These are phyloP conservation scores for Microtus obscurus DNA, from an alignment of 2,797 vertebrate genomes.

Conservation along the genomic window DNA sequence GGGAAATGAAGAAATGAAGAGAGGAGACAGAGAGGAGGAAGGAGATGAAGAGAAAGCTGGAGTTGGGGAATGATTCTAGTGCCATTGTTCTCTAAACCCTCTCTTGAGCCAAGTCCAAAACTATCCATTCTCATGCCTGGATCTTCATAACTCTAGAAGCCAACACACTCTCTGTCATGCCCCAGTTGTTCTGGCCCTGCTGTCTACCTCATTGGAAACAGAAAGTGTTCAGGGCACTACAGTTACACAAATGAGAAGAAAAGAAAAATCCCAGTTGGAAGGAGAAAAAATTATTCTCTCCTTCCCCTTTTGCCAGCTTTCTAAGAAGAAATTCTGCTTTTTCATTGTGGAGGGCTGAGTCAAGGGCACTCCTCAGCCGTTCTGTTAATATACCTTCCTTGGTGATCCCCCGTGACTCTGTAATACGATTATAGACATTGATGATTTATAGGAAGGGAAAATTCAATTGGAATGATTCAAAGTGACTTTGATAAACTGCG, in stretches of 20 bases:
- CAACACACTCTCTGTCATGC: conserved; percentile 19
- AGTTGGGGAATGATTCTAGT: neutral
- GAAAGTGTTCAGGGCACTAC: neutral
- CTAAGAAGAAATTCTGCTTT: conserved; percentile 70
- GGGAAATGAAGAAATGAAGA: fast-evolving
- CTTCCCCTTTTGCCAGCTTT: conserved; percentile 8
- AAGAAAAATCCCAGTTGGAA: neutral
- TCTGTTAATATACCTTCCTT: conserved; percentile 70
- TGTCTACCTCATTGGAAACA: neutral
- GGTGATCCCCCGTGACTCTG: conserved; percentile 61
- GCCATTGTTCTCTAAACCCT: neutral
- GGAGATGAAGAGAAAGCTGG: no score
- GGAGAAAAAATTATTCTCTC: neutral
- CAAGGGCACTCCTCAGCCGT: conserved; percentile 65
- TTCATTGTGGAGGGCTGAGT: conserved; percentile 29
- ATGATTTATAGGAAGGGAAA: conserved; percentile 75
- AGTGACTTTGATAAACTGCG: conserved; percentile 80
- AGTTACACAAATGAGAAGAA: neutral
- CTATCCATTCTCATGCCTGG: conserved; percentile 40
- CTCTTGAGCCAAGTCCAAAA: conserved; percentile 9
- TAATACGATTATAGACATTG: conserved; percentile 53
- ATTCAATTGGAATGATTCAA: conserved; percentile 79
- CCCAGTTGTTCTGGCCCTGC: neutral
- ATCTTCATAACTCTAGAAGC: conserved; percentile 45
- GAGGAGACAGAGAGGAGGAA: no score